Evolutionary conservation across 2,888 invertebrate genomes (phyloP).

Genomic region (Dasysyrphus tricinctus): DNA sequence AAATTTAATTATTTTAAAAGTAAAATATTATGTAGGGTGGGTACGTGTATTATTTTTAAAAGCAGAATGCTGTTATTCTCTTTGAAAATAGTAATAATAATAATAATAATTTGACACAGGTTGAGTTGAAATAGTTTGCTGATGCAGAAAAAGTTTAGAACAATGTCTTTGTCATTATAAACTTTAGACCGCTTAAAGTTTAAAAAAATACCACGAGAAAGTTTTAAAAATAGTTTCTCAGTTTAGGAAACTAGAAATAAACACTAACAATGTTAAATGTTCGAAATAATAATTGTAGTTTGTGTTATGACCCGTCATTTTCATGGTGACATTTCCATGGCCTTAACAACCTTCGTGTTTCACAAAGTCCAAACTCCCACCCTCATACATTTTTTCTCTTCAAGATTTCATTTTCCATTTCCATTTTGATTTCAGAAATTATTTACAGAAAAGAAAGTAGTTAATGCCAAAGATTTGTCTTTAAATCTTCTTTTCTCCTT

Average conservation of each 20-base stretch:
- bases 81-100: too few species aligned
- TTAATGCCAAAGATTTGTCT: not conserved
- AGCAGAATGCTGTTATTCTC: not conserved
- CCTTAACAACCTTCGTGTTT: too few species aligned
- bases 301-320: too few species aligned
- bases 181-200: not conserved
- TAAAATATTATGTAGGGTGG: not conserved
- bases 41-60: not conserved
- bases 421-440: not conserved
- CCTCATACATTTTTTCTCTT: too few species aligned
- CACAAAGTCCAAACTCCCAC: too few species aligned
- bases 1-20: slow-evolving; percentile 51
- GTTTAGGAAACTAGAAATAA: not conserved
- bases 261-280: not conserved
- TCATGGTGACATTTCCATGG: too few species aligned
- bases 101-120: not conserved
- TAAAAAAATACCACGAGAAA: not conserved
- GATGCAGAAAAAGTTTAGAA: not conserved
- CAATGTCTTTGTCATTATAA: not conserved
- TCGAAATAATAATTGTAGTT: too few species aligned
- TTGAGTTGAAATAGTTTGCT: not conserved
- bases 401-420: too few species aligned
- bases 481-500: not conserved
- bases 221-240: not conserved
- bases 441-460: not conserved